phyloP scores from a whole-genome alignment of 1,140 invertebrate genomes.

The Schlechtendalia chinensis region DNA sequence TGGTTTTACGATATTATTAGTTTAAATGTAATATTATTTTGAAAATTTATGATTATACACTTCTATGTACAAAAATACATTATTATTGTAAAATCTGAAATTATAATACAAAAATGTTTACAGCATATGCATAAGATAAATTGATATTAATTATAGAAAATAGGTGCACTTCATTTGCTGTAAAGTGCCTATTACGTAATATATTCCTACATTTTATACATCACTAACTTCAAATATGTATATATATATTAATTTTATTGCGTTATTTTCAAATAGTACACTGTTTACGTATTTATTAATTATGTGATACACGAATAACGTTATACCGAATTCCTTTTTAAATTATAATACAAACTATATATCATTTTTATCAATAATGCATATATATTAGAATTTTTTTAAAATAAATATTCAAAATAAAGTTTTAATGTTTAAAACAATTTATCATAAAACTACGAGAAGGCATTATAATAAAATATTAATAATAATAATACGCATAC shows the following conservation, averaged over 20 bases:
- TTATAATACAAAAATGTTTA: too few species aligned
- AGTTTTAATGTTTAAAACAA: background rate
- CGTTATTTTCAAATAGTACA: background rate
- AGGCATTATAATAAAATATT: constrained; percentile 5
- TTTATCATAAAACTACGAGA: constrained; percentile 14
- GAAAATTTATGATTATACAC: too few species aligned
- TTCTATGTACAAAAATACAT: too few species aligned
- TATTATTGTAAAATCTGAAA: too few species aligned
- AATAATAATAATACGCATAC: background rate
- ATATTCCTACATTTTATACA: too few species aligned
- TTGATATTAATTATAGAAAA: background rate
- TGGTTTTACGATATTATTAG: too few species aligned
- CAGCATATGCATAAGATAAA: too few species aligned
- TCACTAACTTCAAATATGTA: too few species aligned
- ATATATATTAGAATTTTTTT: background rate
- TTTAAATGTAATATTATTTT: too few species aligned
- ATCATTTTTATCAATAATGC: background rate
- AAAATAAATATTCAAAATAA: constrained; percentile 2
- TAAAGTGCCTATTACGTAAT: background rate
- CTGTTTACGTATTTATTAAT: constrained; percentile 19
- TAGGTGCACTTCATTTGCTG: background rate
- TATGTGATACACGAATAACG: background rate
- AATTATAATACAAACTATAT: background rate
- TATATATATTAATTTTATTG: background rate
- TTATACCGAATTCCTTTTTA: background rate